phyloP scores from a whole-genome alignment of 1,140 invertebrate species.

The Drosophila malerkotliana region DNA sequence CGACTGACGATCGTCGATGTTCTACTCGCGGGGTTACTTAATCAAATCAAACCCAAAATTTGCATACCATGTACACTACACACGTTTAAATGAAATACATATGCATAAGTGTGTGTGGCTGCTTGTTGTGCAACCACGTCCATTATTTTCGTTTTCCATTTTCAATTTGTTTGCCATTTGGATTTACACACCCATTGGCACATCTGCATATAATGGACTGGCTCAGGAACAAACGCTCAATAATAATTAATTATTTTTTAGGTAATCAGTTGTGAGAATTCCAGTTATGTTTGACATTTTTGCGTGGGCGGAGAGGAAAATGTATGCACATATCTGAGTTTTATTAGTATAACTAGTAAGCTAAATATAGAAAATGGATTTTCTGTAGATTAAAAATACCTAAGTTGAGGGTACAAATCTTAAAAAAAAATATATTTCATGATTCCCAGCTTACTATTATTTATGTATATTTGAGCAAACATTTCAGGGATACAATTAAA shows the following conservation, averaged over 20 bases:
- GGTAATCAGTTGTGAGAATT: background rate
- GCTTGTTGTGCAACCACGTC: slow-evolving; percentile 24
- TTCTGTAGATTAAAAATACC: no score
- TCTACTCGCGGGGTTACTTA: slow-evolving; percentile 28
- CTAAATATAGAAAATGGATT: no score
- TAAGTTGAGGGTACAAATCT: no score
- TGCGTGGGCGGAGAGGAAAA: background rate
- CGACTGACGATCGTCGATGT: slow-evolving; percentile 17
- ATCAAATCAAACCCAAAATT: slow-evolving; percentile 42
- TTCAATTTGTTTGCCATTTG: slow-evolving; percentile 44
- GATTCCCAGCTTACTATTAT: no score
- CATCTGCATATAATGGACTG: slow-evolving; percentile 39
- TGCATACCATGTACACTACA: slow-evolving; percentile 23
- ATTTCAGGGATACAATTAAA: no score
- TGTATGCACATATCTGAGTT: no score
- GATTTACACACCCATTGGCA: slow-evolving; percentile 38
- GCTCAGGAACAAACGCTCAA: slow-evolving; percentile 1
- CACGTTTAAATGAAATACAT: slow-evolving; percentile 8
- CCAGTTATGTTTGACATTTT: background rate
- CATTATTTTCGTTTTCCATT: slow-evolving; percentile 32
- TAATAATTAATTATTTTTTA: slow-evolving; percentile 14
- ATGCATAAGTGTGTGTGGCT: slow-evolving; percentile 2
- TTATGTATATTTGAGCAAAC: no score
- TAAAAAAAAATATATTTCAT: no score
- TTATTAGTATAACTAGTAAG: no score